These are phyloP conservation scores for Girardia tigrina DNA, from an alignment of 2,888 invertebrate species.

Conservation along the genomic window DNA sequence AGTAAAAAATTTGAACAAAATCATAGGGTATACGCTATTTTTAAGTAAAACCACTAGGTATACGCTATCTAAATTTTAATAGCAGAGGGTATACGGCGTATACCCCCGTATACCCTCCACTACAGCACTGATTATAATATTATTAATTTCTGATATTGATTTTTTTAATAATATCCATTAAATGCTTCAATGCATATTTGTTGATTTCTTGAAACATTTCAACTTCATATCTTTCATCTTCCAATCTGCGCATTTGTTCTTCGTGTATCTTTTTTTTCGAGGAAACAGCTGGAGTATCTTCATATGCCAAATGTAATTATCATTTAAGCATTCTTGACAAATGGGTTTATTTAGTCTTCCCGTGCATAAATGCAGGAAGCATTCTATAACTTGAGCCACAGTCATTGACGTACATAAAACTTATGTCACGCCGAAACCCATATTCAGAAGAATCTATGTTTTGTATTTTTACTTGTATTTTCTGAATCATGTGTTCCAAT, in stretches of 20 bases:
- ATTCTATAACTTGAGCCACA: not conserved
- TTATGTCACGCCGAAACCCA: not conserved
- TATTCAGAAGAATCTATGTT: too few species aligned
- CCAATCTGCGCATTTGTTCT: not conserved
- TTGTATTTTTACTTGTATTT: too few species aligned
- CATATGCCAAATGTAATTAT: not conserved
- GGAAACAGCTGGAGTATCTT: not conserved
- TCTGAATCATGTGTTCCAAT: too few species aligned
- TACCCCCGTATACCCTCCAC: too few species aligned
- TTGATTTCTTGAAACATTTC: slow-evolving; percentile 17
- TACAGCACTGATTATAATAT: too few species aligned
- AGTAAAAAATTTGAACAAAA: too few species aligned
- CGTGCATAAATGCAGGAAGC: not conserved
- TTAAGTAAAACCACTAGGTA: too few species aligned
- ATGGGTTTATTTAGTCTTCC: not conserved
- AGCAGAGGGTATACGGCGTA: too few species aligned
- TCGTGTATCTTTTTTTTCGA: slow-evolving; percentile 1
- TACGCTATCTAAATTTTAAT: too few species aligned
- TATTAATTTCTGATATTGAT: too few species aligned
- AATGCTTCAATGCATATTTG: slow-evolving; percentile 5
- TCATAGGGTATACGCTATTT: too few species aligned
- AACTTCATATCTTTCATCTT: slow-evolving; percentile 11
- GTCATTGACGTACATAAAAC: not conserved
- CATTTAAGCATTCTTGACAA: not conserved
- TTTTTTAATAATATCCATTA: not conserved